phyloP scores from a whole-genome alignment of 2,797 vertebrate genomes.

The Artibeus jamaicensis region DNA sequence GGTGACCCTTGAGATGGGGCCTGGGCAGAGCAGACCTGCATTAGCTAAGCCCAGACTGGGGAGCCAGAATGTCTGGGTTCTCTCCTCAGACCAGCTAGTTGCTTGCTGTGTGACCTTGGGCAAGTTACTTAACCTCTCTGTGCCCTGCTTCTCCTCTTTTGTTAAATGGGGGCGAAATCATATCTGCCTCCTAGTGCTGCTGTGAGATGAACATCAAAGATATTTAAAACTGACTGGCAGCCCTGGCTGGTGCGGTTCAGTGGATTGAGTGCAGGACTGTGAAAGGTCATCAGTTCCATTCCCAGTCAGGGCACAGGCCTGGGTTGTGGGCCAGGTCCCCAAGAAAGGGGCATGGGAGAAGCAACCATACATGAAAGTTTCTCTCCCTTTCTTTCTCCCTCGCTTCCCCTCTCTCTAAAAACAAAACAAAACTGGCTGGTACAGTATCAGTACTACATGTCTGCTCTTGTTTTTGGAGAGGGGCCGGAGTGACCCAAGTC shows the following conservation, averaged over 20 bases:
- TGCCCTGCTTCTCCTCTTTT: neutral
- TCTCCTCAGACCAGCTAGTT: neutral
- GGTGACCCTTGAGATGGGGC: neutral
- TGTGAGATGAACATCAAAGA: neutral
- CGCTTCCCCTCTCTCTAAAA: too few relatives aligned
- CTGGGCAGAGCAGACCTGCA: neutral
- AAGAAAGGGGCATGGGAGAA: too few relatives aligned
- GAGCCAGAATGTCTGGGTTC: neutral
- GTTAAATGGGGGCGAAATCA: neutral
- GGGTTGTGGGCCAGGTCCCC: too few relatives aligned
- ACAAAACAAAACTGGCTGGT: neutral
- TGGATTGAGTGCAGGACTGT: too few relatives aligned
- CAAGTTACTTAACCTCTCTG: too few relatives aligned
- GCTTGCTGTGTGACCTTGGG: neutral
- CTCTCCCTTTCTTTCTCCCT: too few relatives aligned
- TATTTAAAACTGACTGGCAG: neutral
- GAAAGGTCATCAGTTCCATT: too few relatives aligned
- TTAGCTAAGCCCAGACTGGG: neutral
- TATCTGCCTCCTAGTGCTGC: neutral
- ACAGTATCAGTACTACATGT: neutral
- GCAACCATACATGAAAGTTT: too few relatives aligned
- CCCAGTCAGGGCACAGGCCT: too few relatives aligned
- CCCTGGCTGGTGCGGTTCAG: too few relatives aligned
- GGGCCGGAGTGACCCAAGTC: too few relatives aligned
- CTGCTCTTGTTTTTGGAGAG: neutral